phyloP scores from a whole-genome alignment of 2,888 invertebrate genomes.

The Mactromeris polynyma region DNA sequence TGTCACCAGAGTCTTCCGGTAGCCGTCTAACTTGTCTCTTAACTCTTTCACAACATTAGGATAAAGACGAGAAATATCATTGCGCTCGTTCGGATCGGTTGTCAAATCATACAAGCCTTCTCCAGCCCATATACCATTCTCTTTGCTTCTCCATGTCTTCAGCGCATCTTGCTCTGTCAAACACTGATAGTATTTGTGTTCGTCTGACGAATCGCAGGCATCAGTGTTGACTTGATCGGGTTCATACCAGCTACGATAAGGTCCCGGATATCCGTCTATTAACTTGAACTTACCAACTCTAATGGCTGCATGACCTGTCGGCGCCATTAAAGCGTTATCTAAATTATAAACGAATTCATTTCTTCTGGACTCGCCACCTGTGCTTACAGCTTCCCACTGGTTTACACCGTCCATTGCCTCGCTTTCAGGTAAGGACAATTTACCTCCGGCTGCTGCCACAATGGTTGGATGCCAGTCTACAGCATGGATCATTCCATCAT shows the following conservation, averaged over 20 bases:
- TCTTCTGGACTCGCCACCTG: conserved; percentile 52
- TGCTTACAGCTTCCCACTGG: conserved; percentile 69
- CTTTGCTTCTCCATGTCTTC: not conserved
- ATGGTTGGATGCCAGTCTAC: conserved; percentile 88
- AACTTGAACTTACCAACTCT: conserved; percentile 87
- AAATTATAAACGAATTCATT: conserved; percentile 76
- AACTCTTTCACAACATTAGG: conserved; percentile 53
- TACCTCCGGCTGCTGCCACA: conserved; percentile 85
- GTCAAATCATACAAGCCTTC: conserved; percentile 46
- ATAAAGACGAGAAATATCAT: conserved; percentile 52
- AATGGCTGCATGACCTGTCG: conserved; percentile 51
- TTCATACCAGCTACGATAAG: conserved; percentile 81
- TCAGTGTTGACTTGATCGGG: conserved; percentile 54
- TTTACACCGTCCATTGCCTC: conserved; percentile 72
- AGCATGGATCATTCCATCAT: conserved; percentile 87
- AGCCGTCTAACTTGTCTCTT: conserved; percentile 42
- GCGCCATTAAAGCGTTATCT: conserved; percentile 52
- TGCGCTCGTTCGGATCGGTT: conserved; percentile 65
- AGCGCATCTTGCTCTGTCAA: not conserved
- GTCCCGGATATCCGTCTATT: conserved; percentile 85
- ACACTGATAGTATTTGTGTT: not conserved
- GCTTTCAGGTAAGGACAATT: not conserved
- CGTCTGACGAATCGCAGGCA: not conserved
- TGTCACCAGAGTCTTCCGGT: conserved; percentile 44
- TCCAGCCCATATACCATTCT: not conserved